Evolutionary conservation across 1,140 invertebrate genomes (phyloP).

Genomic region (Rhagoletis pomonella): DNA sequence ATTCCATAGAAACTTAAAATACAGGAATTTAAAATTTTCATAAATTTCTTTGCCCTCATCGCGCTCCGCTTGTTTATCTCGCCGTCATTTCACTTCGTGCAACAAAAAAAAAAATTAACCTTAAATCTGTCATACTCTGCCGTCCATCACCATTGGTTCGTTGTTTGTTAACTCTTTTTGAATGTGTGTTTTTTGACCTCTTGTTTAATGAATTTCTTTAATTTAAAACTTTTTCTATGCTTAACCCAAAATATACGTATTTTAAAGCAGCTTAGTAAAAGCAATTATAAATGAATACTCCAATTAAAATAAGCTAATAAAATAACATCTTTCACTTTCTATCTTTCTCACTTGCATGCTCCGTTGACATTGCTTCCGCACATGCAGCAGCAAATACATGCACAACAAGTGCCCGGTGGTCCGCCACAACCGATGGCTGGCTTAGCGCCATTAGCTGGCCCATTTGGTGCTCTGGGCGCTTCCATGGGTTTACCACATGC

Average conservation of each 20-base stretch:
- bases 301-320: background rate
- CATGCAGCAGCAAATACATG: slow-evolving; percentile 76
- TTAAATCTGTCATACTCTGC: background rate
- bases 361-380: background rate
- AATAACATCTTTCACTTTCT: background rate
- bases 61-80: no score
- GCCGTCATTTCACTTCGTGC: no score
- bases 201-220: slow-evolving; percentile 26
- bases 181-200: slow-evolving; percentile 6
- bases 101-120: background rate
- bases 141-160: background rate
- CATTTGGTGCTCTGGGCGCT: slow-evolving; percentile 73
- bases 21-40: no score
- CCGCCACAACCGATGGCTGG: slow-evolving; percentile 73
- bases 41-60: no score
- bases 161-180: slow-evolving; percentile 27
- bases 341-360: slow-evolving; percentile 6
- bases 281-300: no score
- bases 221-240: slow-evolving; percentile 22
- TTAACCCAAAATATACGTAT: background rate
- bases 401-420: slow-evolving; percentile 74
- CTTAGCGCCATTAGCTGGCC: slow-evolving; percentile 65
- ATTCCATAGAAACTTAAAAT: no score
- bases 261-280: background rate
- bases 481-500: slow-evolving; percentile 72